phyloP scores from a whole-genome alignment of 2,797 vertebrate genomes.

The Urosaurus nigricauda region DNA sequence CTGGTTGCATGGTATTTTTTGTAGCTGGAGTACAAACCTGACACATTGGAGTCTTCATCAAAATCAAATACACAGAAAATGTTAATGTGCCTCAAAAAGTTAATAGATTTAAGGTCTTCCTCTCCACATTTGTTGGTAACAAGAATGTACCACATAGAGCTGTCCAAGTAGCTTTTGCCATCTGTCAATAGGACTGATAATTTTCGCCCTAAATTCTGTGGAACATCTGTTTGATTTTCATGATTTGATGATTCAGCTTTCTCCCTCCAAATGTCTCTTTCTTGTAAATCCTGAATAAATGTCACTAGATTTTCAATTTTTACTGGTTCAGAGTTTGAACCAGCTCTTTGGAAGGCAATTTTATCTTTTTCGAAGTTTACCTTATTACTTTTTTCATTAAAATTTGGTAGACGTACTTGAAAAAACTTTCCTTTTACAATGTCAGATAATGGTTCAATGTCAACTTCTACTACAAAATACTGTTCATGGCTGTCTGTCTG shows the following conservation, averaged over 20 bases:
- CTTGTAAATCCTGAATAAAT: slow-evolving; percentile 76
- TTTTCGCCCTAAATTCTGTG: slow-evolving; percentile 83
- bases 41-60: slow-evolving; percentile 83
- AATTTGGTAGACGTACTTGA: slow-evolving; percentile 82
- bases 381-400: slow-evolving; percentile 78
- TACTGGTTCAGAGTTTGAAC: slow-evolving; percentile 83
- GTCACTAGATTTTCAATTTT: slow-evolving; percentile 40
- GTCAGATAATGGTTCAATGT: slow-evolving; percentile 78
- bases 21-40: slow-evolving; percentile 83
- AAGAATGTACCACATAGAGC: slow-evolving; percentile 84
- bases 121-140: slow-evolving; percentile 82
- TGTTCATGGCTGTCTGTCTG: slow-evolving; percentile 73
- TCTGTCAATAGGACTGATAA: slow-evolving; percentile 77
- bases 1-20: slow-evolving; percentile 79
- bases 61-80: slow-evolving; percentile 89
- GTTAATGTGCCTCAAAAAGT: slow-evolving; percentile 84
- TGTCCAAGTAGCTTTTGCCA: slow-evolving; percentile 84
- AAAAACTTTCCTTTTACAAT: slow-evolving; percentile 78
- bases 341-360: slow-evolving; percentile 76
- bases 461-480: slow-evolving; percentile 85
- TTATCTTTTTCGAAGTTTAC: slow-evolving; percentile 74
- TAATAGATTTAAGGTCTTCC: slow-evolving; percentile 75
- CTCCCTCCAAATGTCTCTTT: slow-evolving; percentile 80
- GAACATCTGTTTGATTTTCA: slow-evolving; percentile 30
- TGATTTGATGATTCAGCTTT: slow-evolving; percentile 75